Conservation (phyloP, 2,888 invertebrate species). For the Andrena trimmerana region DNA sequence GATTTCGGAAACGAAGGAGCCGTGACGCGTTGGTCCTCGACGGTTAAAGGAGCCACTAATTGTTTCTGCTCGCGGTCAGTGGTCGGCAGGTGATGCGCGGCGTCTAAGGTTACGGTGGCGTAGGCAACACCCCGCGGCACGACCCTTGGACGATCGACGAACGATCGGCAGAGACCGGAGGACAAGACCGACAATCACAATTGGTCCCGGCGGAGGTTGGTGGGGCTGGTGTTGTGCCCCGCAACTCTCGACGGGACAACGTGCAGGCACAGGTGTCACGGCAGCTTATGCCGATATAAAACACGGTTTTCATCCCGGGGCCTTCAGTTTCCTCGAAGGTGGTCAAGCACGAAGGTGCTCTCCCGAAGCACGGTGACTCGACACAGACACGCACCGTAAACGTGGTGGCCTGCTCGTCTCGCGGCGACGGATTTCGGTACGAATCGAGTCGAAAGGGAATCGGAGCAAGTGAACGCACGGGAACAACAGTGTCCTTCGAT, state of each 20-base stretch:
- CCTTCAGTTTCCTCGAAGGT: slow-evolving; percentile 71
- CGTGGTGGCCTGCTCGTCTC: not conserved
- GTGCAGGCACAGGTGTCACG: slow-evolving; percentile 60
- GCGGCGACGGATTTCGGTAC: not conserved
- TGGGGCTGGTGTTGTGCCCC: slow-evolving; percentile 37
- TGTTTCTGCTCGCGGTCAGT: not conserved
- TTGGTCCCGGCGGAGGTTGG: slow-evolving; percentile 2
- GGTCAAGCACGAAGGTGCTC: slow-evolving; percentile 39
- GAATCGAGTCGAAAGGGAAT: not conserved
- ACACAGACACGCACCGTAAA: not conserved
- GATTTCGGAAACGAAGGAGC: not conserved
- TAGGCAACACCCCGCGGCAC: not conserved
- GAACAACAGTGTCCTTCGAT: not conserved
- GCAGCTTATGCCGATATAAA: slow-evolving; percentile 73
- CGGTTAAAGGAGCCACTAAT: not conserved
- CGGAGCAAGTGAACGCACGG: not conserved
- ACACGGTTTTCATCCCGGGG: slow-evolving; percentile 59
- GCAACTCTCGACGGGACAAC: slow-evolving; percentile 25
- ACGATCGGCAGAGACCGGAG: slow-evolving; percentile 33
- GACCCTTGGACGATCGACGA: slow-evolving; percentile 63
- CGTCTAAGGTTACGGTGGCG: not conserved
- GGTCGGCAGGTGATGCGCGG: not conserved
- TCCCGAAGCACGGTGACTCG: not conserved
- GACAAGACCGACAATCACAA: not conserved
- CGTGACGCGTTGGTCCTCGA: not conserved